phyloP scores from a whole-genome alignment of 2,888 invertebrate genomes.

The Eudemis profundana region DNA sequence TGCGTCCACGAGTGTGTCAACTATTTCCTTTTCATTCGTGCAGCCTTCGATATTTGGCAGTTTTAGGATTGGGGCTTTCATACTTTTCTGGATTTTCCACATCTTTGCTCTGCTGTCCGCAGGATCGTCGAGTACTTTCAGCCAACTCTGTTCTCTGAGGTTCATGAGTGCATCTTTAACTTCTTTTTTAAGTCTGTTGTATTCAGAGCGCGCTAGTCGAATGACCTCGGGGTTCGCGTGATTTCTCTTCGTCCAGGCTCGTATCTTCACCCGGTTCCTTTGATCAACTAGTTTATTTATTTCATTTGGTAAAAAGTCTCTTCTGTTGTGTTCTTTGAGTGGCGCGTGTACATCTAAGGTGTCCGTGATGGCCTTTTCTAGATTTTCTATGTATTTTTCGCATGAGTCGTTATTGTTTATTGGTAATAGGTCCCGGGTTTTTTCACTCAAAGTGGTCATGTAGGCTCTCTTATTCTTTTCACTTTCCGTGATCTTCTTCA shows the following conservation, averaged over 20 bases:
- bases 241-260: conserved; percentile 21
- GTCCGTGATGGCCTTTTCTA: conserved; percentile 11
- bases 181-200: conserved; percentile 5
- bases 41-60: conserved; percentile 8
- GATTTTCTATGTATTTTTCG: conserved; percentile 13
- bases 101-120: neutral
- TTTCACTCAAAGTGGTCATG: conserved; percentile 10
- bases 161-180: conserved; percentile 10
- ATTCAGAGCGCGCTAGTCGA: neutral
- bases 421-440: neutral
- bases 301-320: conserved; percentile 12
- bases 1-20: neutral
- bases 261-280: conserved; percentile 11
- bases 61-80: conserved; percentile 6
- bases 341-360: conserved; percentile 11
- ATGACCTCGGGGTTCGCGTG: conserved; percentile 3
- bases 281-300: neutral
- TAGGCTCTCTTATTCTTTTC: neutral
- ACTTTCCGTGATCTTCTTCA: conserved; percentile 6
- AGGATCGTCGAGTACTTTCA: conserved; percentile 4
- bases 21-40: neutral
- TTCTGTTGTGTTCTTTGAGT: conserved; percentile 12
- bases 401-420: conserved; percentile 7
- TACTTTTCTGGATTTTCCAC: no score
- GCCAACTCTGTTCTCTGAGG: conserved; percentile 9